Evolutionary conservation across 2,888 invertebrate species (phyloP).

Genomic region (Cataglyphis livida): DNA sequence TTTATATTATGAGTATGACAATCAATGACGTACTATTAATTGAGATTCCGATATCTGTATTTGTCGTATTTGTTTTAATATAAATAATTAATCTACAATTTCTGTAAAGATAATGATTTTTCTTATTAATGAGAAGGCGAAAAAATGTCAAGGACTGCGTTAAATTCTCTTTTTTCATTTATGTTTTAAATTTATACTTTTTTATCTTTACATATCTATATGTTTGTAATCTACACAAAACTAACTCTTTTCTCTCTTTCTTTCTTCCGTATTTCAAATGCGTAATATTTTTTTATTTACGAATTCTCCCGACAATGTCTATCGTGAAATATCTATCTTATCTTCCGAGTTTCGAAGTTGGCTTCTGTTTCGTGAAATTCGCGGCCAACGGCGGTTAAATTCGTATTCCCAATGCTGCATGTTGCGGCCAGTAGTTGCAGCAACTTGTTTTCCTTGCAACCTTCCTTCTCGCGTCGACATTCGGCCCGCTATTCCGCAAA

Average conservation of each 20-base stretch:
- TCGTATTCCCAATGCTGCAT: slow-evolving; percentile 38
- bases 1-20: background rate
- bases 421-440: slow-evolving; percentile 40
- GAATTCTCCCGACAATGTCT: slow-evolving; percentile 8
- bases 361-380: slow-evolving; percentile 46
- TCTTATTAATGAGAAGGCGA: background rate
- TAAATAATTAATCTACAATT: background rate
- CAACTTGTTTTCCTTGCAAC: slow-evolving; percentile 53
- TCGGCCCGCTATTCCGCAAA: slow-evolving; percentile 41
- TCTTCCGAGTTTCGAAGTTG: slow-evolving; percentile 31
- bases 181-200: background rate
- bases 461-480: slow-evolving; percentile 29
- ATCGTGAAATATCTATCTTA: slow-evolving; percentile 6
- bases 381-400: slow-evolving; percentile 46
- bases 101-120: background rate
- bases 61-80: background rate
- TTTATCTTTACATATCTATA: background rate
- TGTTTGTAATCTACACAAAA: background rate
- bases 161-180: no score
- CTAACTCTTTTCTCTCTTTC: no score
- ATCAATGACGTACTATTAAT: background rate
- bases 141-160: background rate
- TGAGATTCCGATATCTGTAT: background rate
- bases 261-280: background rate
- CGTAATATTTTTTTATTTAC: background rate